Base-by-base conservation (phyloP, 2,888 invertebrate genomes). In the Heliothis peltigera region DNA sequence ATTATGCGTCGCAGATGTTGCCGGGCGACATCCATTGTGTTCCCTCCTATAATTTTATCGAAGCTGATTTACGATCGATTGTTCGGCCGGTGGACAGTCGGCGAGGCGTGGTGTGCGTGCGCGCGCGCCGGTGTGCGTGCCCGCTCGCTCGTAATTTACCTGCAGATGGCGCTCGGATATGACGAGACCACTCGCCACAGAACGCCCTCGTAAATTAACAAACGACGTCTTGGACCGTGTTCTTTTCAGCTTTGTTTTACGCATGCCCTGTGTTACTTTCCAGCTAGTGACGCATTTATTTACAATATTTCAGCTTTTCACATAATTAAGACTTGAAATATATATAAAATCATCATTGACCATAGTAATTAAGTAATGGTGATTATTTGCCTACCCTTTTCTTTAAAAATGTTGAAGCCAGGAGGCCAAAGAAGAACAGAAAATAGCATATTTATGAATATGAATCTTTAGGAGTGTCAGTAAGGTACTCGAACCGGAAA, bases 21-120 rank as follows among this genome's bases (percentile, higher is more conserved):
- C 83, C 81, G 82, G 85, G 84, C 89, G 87, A 88, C 86, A 91
- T 90, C 91, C 93, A 94, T 95, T 95, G 94, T 92, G 92, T 93
- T 93, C 91, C 94, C 94, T 94, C 92, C 94, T 95, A 95, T 94
- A 95, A 95, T 94, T 95, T 94, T 95, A 95, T 95, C 94, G 94
- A 92, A 93, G 92, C 89, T 93, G 94, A 94, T 95, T 95, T 95
- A 95, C 92, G 95, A 94, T 94, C 95, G 94, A 95, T 95, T 95
- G 95, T 95, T 95, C 92, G 91, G 85, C 86, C 91, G 89, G 90
- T 87, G 93, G 94, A 94, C 93, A 94, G 93, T 90, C 84, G 84
- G 87, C 82, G 87, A 80, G 87, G 83, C 84, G 85, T 83, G 79
- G 91, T 90, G 92, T 90, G 92, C 64, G 92, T 91, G 92, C 90